phyloP scores from a whole-genome alignment of 1,140 invertebrate genomes.

The Pararge aegeria region DNA sequence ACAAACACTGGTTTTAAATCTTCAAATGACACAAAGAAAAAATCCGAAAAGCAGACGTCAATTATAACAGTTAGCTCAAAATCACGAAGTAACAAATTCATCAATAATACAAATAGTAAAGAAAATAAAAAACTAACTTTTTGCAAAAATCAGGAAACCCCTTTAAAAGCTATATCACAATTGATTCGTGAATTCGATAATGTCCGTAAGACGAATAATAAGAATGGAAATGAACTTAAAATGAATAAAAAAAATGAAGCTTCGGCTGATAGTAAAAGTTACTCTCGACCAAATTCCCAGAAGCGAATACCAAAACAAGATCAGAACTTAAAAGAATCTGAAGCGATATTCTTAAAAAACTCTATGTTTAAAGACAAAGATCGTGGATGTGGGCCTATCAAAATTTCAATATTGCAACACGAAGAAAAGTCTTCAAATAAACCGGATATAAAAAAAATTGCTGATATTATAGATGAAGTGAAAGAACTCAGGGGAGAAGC shows the following conservation, averaged over 20 bases:
- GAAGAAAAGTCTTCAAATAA: constrained; percentile 37
- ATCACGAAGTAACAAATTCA: constrained; percentile 33
- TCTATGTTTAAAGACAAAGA: constrained; percentile 13
- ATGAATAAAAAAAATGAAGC: constrained; percentile 36
- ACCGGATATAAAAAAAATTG: constrained; percentile 41
- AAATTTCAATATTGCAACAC: constrained; percentile 24
- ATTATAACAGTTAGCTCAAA: constrained; percentile 61
- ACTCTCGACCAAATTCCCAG: constrained; percentile 11
- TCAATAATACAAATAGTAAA: constrained; percentile 40
- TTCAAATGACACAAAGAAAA: constrained; percentile 6
- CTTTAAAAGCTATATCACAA: constrained; percentile 68
- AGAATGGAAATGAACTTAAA: constrained; percentile 33
- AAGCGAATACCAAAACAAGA: constrained; percentile 19
- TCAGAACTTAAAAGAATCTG: constrained; percentile 28
- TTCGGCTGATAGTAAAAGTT: constrained; percentile 27
- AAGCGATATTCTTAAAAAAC: constrained; percentile 6
- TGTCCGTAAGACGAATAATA: constrained; percentile 52
- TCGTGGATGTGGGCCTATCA: constrained; percentile 3
- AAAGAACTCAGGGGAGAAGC: constrained; percentile 69
- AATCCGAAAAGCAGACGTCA: neutral
- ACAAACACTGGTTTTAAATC: constrained; percentile 10
- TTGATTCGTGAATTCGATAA: constrained; percentile 61
- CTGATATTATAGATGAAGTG: constrained; percentile 59
- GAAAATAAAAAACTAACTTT: constrained; percentile 34
- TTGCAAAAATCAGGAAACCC: constrained; percentile 43